Evolutionary conservation across 1,140 invertebrate genomes (phyloP), one percentile per base, ranked within the genome.

Genomic region (Drosophila micromelanica): DNA sequence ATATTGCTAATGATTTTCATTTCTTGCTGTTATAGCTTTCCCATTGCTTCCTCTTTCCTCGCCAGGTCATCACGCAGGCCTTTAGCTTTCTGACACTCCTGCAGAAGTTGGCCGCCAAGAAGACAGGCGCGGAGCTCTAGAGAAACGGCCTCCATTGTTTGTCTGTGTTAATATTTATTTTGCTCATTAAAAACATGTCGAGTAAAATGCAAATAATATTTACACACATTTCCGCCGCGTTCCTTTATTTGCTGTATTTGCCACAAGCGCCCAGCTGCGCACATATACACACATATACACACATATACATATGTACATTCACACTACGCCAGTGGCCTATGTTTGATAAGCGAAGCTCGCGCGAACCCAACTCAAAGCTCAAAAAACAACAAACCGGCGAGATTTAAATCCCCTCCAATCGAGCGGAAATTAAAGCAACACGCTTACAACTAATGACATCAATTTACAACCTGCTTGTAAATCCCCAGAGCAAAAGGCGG

Each of bases 81-180:
- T 91, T 91, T n/a, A 91, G 90, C 37, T 91, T 91, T 56, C 51
- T 91, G 17, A 91, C 90, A 12, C 59, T 91, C 20, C 61, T 91
- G 9, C 90, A 91, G 45, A 91, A 94, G 93, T 82, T 96, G 96
- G 87, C 94, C 92, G 92, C 97, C 97, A 63, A 95, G 92, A 55
- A 98, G 56, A 9, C 48, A 30, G 59, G 32, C 15, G 0, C 89
- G 3, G 97, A 64, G 37, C 15, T 52, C 23, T 81, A 72, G 45
- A 20, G 23, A 45, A 42, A 12, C 9, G 27, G 3, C 27, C 37
- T 15, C 35, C 38, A 20, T 70, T 70, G 73, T 69, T 69, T 72
- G 60, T 35, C 38, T 61, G 9, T 55, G 46, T 55, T 75, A 56
- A 68, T 87, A 86, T 86, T 86, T 86, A 76, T 78, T 81, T 52